Percentiles rank a stretch among this genome's conserved stretches.
Evolutionary conservation across 2,113 vertebrate genomes (phyloP).

Genomic region (Pantherophis guttatus): DNA sequence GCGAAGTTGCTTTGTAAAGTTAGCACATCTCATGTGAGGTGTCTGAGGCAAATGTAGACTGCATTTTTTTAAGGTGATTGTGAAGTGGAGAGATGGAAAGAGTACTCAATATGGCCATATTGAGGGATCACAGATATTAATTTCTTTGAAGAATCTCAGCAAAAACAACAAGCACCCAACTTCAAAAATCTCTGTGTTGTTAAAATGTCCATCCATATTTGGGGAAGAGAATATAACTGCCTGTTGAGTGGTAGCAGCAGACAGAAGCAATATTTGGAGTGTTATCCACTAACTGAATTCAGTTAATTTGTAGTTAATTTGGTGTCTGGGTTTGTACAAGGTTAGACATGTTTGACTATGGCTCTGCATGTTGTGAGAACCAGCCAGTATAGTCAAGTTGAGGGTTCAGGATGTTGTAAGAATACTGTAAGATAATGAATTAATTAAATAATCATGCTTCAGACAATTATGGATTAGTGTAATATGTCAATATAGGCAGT

Average conservation of each 20-base stretch:
- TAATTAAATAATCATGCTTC: background rate
- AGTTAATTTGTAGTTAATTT: background rate
- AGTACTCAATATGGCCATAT: background rate
- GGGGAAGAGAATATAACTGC: background rate
- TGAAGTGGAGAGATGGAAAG: background rate
- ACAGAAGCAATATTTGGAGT: background rate
- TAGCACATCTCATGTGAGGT: background rate
- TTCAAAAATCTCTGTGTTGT: background rate
- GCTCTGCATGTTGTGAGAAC: background rate
- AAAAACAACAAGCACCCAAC: background rate
- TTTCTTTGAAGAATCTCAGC: background rate
- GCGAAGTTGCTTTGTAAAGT: background rate
- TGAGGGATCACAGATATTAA: background rate
- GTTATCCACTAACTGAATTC: background rate
- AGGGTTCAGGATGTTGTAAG: background rate
- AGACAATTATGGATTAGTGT: background rate
- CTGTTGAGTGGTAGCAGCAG: rapidly evolving
- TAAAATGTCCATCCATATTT: background rate
- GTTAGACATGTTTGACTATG: background rate
- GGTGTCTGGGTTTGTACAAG: background rate
- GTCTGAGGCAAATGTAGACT: background rate
- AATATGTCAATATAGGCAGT: background rate
- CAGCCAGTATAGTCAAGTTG: background rate
- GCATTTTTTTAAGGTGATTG: background rate
- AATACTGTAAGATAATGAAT: background rate